Base-by-base conservation (phyloP, 2,888 invertebrate species). In the Hetaerina titia region DNA sequence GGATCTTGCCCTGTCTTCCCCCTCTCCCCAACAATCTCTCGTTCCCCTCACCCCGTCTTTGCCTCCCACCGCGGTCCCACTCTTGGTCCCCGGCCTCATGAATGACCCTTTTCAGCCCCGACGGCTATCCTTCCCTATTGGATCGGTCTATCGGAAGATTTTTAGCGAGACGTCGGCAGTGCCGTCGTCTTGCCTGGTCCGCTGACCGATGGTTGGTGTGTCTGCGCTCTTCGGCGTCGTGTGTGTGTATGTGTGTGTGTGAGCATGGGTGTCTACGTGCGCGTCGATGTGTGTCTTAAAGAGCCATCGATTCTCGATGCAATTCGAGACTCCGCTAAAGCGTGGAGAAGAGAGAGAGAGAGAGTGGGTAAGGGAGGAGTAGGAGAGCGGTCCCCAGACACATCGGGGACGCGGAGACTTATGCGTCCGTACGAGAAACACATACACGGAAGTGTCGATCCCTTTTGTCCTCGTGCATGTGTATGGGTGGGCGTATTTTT, bases 221-320 rank as follows among this genome's bases (percentile, higher is more conserved):
- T n/a, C 69, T 64, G 64, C 19, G 5, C 69, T 69, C 69, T 22
- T 9, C 69, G 25, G 15, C 58, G n/a, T 69, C n/a, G 22, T 13
- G 56, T 57, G 92, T 11, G 45, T 64, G 64, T 45, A 25, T 31
- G 64, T 8, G n/a, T 64, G 57, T 92, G 64, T 25, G 25, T 17
- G 25, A 13, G 69, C 56, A 56, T 13, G 90, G 45, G 22, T 45
- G 90, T 64, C 63, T 74, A 69, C 15, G 90, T 13, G 60, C n/a
- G 81, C 81, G 31, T 81, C 25, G 31, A 31, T 81, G 81, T 31
- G 31, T 11, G 25, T 31, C 81, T 81, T 81, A 63, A 45, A 63
- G 63, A 57, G 31, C 56, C 69, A 92, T 92, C 92, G 92, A 92
- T 92, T 92, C 69, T 56, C 92, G 92, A 92, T 92, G 92, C 69